Conservation (phyloP, 2,888 invertebrate species). For the Morpho achilles region DNA sequence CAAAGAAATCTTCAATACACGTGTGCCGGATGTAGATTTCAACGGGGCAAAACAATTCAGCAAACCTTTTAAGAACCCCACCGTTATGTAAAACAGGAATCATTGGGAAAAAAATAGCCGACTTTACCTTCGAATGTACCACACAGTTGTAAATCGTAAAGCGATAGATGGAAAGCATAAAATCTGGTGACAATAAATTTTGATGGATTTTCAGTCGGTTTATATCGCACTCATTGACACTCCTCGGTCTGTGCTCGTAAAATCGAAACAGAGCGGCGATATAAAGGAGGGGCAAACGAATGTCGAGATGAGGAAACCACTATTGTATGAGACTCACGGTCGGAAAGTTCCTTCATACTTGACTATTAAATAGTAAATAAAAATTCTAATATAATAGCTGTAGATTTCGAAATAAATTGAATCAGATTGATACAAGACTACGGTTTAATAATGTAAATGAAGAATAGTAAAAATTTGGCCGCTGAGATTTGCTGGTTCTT, state of each 20-base stretch:
- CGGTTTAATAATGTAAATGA: too few relatives aligned
- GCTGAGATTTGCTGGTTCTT: too few relatives aligned
- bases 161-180: conserved; percentile 34
- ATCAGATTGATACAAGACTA: too few relatives aligned
- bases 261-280: conserved; percentile 66
- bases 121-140: conserved; percentile 24
- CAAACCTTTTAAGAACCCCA: conserved; percentile 55
- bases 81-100: conserved; percentile 53
- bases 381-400: too few relatives aligned
- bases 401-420: too few relatives aligned
- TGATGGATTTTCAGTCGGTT: conserved; percentile 41
- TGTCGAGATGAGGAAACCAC: conserved; percentile 67
- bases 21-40: conserved; percentile 68
- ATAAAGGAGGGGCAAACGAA: conserved; percentile 68
- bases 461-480: too few relatives aligned
- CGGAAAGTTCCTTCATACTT: conserved; percentile 20
- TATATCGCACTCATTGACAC: conserved; percentile 56
- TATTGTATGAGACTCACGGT: conserved; percentile 38
- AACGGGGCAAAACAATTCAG: conserved; percentile 59
- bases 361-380: conserved; percentile 10
- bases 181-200: conserved; percentile 33
- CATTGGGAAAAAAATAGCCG: conserved; percentile 40
- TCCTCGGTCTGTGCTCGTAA: conserved; percentile 60
- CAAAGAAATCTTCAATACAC: conserved; percentile 52
- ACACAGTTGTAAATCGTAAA: conserved; percentile 27